Base-by-base conservation (phyloP, 1,140 invertebrate genomes). In the Magallana gigas region DNA sequence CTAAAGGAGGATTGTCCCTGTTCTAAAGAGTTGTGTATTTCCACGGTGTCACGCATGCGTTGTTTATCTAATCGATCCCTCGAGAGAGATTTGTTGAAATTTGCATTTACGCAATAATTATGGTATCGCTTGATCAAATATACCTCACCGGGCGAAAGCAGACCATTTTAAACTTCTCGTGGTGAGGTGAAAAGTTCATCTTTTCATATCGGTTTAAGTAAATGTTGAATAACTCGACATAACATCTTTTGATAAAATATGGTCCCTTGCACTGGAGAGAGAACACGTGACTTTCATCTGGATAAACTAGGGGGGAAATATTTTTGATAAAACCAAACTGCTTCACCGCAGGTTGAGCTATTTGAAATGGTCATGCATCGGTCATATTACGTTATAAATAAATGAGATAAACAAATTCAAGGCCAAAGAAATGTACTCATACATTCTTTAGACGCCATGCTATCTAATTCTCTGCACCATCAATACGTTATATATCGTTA, bases 331-430 rank as follows among this genome's bases (percentile, higher is more conserved):
- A 83, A 18, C 36, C 36, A 58, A 11, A 16, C 18, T 12, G 71
- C 8, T 80, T 36, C 23, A 23, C 23, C 12, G 23, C 23, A 56
- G 81, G 48, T 57, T 57, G 57, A 14, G 48, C 18, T 57, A 16
- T 57, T 57, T 58, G 56, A 58, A 83, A 57, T 83, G 81, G 81
- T 83, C 81, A 83, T 83, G 36, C 57, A 83, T 83, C 48, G 81
- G 81, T 83, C 81, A 83, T 83, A 83, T 83, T 83, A 83, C 81
- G 48, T 83, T 83, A 83, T 83, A 83, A 83, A 83, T 83, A 83
- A 83, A 83, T 83, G 81, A 83, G 12, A 57, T 58, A 83, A 83
- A 83, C 81, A 83, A 29, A 57, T 83, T 58, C 81, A 83, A 83
- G 81, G 81, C 57, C 57, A 57, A 11, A 76, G 11, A 11, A 18